phyloP scores from a whole-genome alignment of 2,797 vertebrate genomes.

The Stomatorhinus walkeri region DNA sequence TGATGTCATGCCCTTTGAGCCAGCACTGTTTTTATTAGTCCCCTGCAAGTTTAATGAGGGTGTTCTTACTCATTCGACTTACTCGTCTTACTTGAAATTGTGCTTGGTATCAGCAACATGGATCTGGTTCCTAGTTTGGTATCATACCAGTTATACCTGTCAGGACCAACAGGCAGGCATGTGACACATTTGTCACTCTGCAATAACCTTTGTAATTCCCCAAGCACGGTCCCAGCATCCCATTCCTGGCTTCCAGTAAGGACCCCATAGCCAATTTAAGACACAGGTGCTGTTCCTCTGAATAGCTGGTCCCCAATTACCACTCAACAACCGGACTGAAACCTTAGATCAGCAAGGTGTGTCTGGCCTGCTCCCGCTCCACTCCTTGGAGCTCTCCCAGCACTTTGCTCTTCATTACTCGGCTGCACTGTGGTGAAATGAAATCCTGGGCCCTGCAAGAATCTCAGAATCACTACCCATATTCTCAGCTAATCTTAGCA shows the following conservation, averaged over 20 bases:
- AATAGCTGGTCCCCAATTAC: conserved; percentile 7
- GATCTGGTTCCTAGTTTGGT: background rate
- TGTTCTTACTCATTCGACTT: background rate
- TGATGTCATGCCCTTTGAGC: background rate
- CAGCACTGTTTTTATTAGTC: background rate
- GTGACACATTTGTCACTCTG: background rate
- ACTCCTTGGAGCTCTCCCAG: background rate
- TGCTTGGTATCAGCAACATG: background rate
- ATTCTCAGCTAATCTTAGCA: background rate
- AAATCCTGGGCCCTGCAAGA: background rate
- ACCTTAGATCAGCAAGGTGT: background rate
- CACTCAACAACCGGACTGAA: background rate
- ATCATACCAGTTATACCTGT: background rate
- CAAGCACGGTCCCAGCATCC: background rate
- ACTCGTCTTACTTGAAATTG: background rate
- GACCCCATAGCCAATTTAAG: background rate
- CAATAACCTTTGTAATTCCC: background rate
- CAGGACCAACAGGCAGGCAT: background rate
- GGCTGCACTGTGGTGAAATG: background rate
- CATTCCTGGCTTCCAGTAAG: background rate
- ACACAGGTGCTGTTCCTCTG: background rate
- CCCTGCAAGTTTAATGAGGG: background rate
- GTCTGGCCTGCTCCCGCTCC: background rate
- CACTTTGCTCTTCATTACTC: background rate
- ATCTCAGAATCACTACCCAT: background rate